phyloP scores from a whole-genome alignment of 2,797 vertebrate genomes.

The Craterocephalus amniculus region DNA sequence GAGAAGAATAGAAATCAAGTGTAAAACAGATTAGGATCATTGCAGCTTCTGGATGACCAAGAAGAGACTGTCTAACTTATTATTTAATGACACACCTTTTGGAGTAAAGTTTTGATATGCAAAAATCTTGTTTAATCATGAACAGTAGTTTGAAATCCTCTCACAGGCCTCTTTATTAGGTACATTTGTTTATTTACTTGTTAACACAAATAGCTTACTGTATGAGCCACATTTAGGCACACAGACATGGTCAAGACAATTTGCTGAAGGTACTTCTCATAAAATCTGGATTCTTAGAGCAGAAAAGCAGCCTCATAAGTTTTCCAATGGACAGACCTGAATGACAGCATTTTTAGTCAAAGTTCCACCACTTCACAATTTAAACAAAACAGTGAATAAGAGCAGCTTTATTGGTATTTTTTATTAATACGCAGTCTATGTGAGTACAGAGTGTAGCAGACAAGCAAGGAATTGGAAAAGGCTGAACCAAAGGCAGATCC shows the following conservation, averaged over 20 bases:
- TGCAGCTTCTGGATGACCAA: slow-evolving; percentile 2
- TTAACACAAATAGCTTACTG: no score
- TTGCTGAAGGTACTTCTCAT: no score
- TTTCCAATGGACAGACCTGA: background rate
- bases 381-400: background rate
- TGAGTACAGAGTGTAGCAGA: background rate
- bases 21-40: background rate
- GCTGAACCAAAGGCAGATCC: background rate
- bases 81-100: background rate
- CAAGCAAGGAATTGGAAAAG: background rate
- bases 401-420: background rate
- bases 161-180: no score
- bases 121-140: background rate
- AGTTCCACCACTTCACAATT: background rate
- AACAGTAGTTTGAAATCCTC: background rate
- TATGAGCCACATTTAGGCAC: no score
- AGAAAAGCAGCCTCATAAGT: background rate
- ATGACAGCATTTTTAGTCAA: background rate
- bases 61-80: background rate
- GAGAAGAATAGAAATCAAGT: background rate
- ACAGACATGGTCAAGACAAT: no score
- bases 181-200: no score
- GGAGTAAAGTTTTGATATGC: background rate
- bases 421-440: no score
- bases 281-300: background rate